A percentile compares a stretch with the other conserved stretches of the same genome.
phyloP scores from a whole-genome alignment of 2,113 vertebrate genomes.

The Oncorhynchus mykiss region DNA sequence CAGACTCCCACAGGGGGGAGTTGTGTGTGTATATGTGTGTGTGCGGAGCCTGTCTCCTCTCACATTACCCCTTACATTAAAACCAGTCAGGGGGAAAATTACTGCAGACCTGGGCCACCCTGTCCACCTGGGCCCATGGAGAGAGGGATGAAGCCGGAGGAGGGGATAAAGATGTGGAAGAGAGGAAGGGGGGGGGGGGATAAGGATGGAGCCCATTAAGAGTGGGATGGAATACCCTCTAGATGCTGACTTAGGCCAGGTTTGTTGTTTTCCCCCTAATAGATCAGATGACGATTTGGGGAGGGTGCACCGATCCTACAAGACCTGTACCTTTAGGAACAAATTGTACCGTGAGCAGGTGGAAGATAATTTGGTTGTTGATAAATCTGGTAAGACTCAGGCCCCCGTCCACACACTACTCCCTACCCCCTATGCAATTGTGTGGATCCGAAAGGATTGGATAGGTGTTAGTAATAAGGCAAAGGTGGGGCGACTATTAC shows the following conservation, averaged over 20 bases:
- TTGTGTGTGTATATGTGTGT: background rate
- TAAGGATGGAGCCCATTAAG: conserved; percentile 3
- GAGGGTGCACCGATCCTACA: background rate
- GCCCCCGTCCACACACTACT: too few relatives aligned
- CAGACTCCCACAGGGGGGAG: background rate
- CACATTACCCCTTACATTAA: conserved; percentile 81
- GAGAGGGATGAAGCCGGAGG: conserved; percentile 41
- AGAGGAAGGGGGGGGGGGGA: conserved; percentile 16
- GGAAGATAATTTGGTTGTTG: background rate
- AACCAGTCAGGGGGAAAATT: conserved; percentile 80
- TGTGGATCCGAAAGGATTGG: too few relatives aligned
- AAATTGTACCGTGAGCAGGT: conserved; percentile 12
- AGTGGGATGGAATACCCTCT: conserved; percentile 8
- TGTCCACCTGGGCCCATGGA: conserved; percentile 74
- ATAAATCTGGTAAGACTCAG: too few relatives aligned
- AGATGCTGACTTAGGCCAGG: conserved; percentile 29
- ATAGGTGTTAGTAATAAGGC: too few relatives aligned
- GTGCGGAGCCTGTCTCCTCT: conserved; percentile 49
- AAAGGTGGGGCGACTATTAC: too few relatives aligned
- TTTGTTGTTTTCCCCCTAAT: background rate
- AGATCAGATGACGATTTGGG: background rate
- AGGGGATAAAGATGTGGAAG: conserved; percentile 50
- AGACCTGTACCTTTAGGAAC: background rate
- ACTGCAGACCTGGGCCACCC: conserved; percentile 67
- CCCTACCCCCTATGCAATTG: too few relatives aligned